Evolutionary conservation across 2,797 vertebrate genomes (phyloP).

Genomic region (Smutsia gigantea): DNA sequence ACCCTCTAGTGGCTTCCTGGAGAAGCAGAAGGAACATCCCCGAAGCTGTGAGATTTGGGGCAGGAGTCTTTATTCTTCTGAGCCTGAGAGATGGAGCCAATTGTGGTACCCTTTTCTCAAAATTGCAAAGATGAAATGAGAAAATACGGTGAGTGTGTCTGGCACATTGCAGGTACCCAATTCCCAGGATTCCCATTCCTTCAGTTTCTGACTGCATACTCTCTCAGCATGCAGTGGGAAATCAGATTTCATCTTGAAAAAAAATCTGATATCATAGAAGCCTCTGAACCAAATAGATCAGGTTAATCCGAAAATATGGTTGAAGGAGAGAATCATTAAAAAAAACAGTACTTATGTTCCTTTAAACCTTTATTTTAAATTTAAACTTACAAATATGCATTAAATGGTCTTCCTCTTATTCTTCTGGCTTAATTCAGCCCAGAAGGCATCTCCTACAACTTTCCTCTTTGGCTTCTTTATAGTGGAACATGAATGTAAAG

Average conservation of each 20-base stretch:
- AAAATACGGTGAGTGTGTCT: background rate
- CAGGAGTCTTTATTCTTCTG: background rate
- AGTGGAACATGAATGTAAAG: background rate
- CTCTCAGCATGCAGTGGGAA: background rate
- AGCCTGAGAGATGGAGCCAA: background rate
- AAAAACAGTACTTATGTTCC: background rate
- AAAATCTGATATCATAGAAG: background rate
- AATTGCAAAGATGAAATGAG: background rate
- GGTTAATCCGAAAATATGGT: background rate
- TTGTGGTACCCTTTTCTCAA: background rate
- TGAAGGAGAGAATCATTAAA: background rate
- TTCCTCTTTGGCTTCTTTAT: background rate
- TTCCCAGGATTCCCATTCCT: background rate
- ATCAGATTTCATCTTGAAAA: background rate
- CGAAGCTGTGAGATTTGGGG: background rate
- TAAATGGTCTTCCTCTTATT: background rate
- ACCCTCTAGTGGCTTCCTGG: background rate
- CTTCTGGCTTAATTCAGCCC: background rate
- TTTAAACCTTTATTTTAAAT: background rate
- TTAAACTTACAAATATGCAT: background rate
- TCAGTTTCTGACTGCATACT: background rate
- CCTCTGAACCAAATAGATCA: background rate
- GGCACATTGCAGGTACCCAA: background rate
- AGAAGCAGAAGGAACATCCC: background rate
- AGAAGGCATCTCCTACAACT: background rate